Base-by-base conservation (phyloP, 2,113 vertebrate species). In the Antigone vipio region DNA sequence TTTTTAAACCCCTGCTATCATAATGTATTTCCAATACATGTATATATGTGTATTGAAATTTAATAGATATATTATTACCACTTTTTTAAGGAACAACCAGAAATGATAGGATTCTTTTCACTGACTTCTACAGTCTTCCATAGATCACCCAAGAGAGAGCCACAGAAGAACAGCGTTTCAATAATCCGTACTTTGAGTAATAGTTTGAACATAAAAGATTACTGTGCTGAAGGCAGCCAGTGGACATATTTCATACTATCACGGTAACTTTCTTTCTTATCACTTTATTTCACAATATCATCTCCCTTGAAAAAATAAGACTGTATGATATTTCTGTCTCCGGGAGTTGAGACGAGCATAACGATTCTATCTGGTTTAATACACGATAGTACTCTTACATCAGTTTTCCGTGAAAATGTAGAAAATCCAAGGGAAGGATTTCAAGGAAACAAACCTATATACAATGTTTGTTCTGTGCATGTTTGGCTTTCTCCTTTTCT, bases 181-280 rank as follows among this genome's bases (percentile, higher is more conserved):
- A 74, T 91, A 95, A 92, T 82, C 89, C 7, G 7, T 82, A 87
- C 69, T 92, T 82, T 95, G 94, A 95, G 80, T 85, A 95, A 94
- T 47, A 95, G 84, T 91, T 88, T 69, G 74, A 87, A 94, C 78
- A 91, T 89, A 93, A 97, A 95, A 96, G 80, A 97, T 95, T 60
- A 66, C 75, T 55, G 66, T 62, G 77, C 71, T 95, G 95, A 95
- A 85, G 81, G 83, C 89, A 96, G 77, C 45, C 80, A 83, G 42
- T 64, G 78, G 81, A 92, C 63, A 79, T 95, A 94, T 94, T 92
- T 97, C 89, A 93, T 53, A 29, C 74, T 80, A 95, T 88, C 89
- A 92, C 3, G 0, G 91, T 73, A 94, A 94, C 86, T 94, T 92
- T 45, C 86, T 59, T 75, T 76, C 83, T 94, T 96, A 95, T 91